Base-by-base conservation (phyloP, 2,888 invertebrate genomes). In the Labia minor region DNA sequence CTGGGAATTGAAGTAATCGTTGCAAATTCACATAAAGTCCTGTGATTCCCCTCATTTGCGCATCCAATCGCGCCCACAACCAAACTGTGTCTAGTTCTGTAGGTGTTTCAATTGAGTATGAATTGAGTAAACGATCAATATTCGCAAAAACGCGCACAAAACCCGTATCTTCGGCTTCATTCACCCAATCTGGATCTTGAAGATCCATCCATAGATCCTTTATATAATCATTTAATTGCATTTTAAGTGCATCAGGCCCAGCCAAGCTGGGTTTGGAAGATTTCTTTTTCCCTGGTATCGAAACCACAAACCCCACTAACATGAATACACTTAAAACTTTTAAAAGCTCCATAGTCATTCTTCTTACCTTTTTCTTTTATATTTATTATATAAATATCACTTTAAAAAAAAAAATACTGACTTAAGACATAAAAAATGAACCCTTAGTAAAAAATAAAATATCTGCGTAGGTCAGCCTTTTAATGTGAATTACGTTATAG, bases 1-100 rank as follows among this genome's bases (percentile, higher is more conserved):
- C 76, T 69, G 76, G 74, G 10, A 67, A 64, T 79, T 75, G 76
- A 72, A 85, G 82, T 75, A 85, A 85, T 71, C 83, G 80, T 67
- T 86, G 77, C 75, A 87, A 90, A 63, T 82, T 83, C 70, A 82
- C 83, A 75, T 89, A 90, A 66, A 88, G 76, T 0, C 84, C 84
- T 69, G 86, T 84, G 26, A 91, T 80, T 18, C 82, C 77, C 63
- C 82, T 78, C 72, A 88, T 75, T 74, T 87, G 86, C 33, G 82
- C 80, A 68, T 84, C 80, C 1, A 85, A 79, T 66, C 82, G 79
- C 37, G 79, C 81, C 86, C 89, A 89, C 69, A 86, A 77, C 83
- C 87, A 88, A 18, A 71, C 37, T 1, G 68, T 67, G 14, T 64
- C 70, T 49, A 71, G 67, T 10, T 65, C 65, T 67, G 63, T 62